These are phyloP conservation scores for Hypercompe scribonia DNA, from an alignment of 2,888 invertebrate genomes.

Conservation along the genomic window DNA sequence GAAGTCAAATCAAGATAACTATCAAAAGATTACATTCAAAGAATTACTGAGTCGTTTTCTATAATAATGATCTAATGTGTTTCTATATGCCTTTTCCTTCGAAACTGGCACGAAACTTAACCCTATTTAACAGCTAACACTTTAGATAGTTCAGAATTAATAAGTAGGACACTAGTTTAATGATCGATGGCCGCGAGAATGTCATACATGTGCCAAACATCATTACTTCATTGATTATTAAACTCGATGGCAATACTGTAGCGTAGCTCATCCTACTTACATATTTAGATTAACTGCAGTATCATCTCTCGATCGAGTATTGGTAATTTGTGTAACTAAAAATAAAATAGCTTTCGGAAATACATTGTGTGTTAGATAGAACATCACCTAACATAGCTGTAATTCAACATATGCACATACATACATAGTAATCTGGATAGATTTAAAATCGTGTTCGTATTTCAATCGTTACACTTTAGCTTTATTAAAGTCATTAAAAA, in stretches of 20 bases:
- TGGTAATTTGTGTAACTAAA: constrained; percentile 50
- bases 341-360: constrained; percentile 63
- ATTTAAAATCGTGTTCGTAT: constrained; percentile 76
- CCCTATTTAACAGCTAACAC: constrained; percentile 35
- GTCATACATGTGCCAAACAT: constrained; percentile 73
- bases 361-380: constrained; percentile 70
- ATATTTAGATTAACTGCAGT: constrained; percentile 40
- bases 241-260: constrained; percentile 60
- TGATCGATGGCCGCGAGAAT: constrained; percentile 40
- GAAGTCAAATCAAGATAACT: neutral
- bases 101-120: constrained; percentile 20
- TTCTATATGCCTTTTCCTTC: constrained; percentile 3
- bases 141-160: constrained; percentile 52
- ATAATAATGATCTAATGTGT: neutral
- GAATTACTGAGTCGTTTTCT: neutral
- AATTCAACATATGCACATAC: constrained; percentile 70
- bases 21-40: neutral
- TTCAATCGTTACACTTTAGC: constrained; percentile 74
- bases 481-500: constrained; percentile 59
- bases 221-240: constrained; percentile 50
- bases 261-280: constrained; percentile 43
- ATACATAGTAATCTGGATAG: constrained; percentile 66
- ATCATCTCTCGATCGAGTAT: constrained; percentile 43
- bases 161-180: constrained; percentile 49
- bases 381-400: constrained; percentile 65